Percentiles rank a stretch among this genome's conserved stretches.
These are phyloP conservation scores for Tiliacea aurago DNA, from an alignment of 2,888 invertebrate genomes.

Conservation along the genomic window DNA sequence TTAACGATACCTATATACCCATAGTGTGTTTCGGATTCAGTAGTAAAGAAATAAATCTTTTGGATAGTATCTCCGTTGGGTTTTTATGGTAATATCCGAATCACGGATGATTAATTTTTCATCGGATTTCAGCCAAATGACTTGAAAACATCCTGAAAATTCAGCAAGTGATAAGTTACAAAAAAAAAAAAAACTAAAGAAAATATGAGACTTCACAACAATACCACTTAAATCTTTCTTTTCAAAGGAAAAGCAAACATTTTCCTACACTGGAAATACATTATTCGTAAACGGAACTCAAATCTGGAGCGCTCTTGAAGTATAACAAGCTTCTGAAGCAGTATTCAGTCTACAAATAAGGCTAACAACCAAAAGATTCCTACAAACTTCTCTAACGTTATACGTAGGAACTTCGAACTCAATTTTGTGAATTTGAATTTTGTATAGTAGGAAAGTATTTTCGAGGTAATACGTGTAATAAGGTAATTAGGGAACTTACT, in stretches of 20 bases:
- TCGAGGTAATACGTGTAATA: neutral
- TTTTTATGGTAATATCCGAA: neutral
- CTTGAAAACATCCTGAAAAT: neutral
- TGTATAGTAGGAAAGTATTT: slow-evolving; percentile 3
- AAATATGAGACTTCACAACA: neutral
- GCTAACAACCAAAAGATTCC: slow-evolving; percentile 34
- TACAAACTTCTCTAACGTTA: slow-evolving; percentile 16
- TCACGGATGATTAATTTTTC: neutral
- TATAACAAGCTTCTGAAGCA: slow-evolving; percentile 30
- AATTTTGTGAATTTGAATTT: slow-evolving; percentile 34
- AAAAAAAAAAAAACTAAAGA: neutral
- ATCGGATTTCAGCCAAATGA: too few species aligned
- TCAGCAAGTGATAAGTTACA: neutral
- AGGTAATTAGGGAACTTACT: slow-evolving; percentile 19
- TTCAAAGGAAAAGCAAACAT: slow-evolving; percentile 16
- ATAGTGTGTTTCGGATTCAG: neutral
- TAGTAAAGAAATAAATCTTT: too few species aligned
- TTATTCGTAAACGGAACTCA: slow-evolving; percentile 38
- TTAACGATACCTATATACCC: neutral
- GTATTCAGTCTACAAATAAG: slow-evolving; percentile 39
- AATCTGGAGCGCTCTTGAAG: slow-evolving; percentile 20
- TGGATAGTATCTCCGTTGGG: too few species aligned
- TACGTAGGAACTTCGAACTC: slow-evolving; percentile 5
- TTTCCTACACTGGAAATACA: slow-evolving; percentile 20
- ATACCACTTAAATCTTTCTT: slow-evolving; percentile 12